A percentile compares a stretch with the other conserved stretches of the same genome.
Evolutionary conservation across 2,113 vertebrate species (phyloP).

Genomic region (Oreocharis arfaki): DNA sequence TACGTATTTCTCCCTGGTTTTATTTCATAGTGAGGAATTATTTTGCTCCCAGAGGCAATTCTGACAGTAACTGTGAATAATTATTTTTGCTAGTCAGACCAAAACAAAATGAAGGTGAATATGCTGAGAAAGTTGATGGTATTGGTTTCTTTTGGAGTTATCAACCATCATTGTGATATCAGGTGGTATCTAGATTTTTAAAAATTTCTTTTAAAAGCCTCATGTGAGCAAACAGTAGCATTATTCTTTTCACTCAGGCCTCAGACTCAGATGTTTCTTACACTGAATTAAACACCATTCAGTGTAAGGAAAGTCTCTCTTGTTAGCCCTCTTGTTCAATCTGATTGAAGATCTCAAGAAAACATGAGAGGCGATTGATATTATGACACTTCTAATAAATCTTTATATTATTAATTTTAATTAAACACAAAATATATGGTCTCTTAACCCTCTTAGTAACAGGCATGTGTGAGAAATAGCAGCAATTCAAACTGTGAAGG

Average conservation of each 20-base stretch:
- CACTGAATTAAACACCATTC: background rate
- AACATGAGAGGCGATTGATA: background rate
- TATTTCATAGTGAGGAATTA: background rate
- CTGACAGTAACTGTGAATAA: background rate
- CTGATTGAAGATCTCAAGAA: background rate
- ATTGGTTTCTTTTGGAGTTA: background rate
- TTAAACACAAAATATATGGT: background rate
- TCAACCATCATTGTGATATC: background rate
- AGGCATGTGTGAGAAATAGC: background rate
- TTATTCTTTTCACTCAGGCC: background rate
- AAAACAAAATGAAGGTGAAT: background rate
- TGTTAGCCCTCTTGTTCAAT: background rate
- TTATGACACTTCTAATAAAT: background rate
- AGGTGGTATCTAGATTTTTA: background rate
- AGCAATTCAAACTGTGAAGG: background rate
- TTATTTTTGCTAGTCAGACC: background rate
- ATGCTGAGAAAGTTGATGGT: background rate
- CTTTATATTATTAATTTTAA: background rate
- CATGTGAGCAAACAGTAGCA: fast-evolving
- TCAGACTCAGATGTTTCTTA: background rate
- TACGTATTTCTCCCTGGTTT: background rate
- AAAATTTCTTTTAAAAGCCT: background rate
- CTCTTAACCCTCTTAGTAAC: background rate
- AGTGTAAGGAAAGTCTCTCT: background rate
- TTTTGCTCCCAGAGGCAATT: background rate